phyloP scores from a whole-genome alignment of 2,888 invertebrate species.

The Drosophila longiperda region DNA sequence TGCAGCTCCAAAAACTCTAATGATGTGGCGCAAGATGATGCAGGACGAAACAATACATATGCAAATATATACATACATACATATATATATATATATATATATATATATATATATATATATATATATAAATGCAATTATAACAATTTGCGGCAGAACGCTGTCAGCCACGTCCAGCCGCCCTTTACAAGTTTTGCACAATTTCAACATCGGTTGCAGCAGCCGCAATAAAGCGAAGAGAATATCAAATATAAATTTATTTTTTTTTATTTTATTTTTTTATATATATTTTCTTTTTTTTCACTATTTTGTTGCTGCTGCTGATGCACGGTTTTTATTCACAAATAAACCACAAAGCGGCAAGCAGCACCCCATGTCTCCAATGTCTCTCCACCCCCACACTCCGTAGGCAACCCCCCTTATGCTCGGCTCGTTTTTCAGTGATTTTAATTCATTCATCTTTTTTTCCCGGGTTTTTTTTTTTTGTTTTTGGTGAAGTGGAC shows the following conservation, averaged over 20 bases:
- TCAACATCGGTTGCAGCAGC: slow-evolving; percentile 68
- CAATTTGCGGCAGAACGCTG: slow-evolving; percentile 48
- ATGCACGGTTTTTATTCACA: slow-evolving; percentile 30
- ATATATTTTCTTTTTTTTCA: not conserved
- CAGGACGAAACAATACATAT: slow-evolving; percentile 39
- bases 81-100: not conserved
- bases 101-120: not conserved
- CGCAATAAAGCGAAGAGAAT: slow-evolving; percentile 41
- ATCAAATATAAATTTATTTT: slow-evolving; percentile 65
- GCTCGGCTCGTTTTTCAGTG: slow-evolving; percentile 35
- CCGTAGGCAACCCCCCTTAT: slow-evolving; percentile 3
- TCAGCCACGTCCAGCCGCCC: slow-evolving; percentile 10
- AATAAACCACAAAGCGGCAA: slow-evolving; percentile 73
- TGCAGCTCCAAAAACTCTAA: slow-evolving; percentile 51
- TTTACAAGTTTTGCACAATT: slow-evolving; percentile 63
- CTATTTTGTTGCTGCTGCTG: slow-evolving; percentile 4
- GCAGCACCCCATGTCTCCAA: slow-evolving; percentile 37
- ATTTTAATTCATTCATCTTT: not conserved
- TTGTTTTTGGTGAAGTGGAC: slow-evolving; percentile 51
- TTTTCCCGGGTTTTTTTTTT: not conserved
- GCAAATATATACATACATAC: not conserved
- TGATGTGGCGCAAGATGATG: slow-evolving; percentile 69
- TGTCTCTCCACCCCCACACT: not conserved
- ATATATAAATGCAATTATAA: slow-evolving; percentile 68
- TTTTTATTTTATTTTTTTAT: slow-evolving; percentile 11